These are phyloP conservation scores for Sminthurinus aureus DNA, from an alignment of 2,888 invertebrate species.

Conservation along the genomic window DNA sequence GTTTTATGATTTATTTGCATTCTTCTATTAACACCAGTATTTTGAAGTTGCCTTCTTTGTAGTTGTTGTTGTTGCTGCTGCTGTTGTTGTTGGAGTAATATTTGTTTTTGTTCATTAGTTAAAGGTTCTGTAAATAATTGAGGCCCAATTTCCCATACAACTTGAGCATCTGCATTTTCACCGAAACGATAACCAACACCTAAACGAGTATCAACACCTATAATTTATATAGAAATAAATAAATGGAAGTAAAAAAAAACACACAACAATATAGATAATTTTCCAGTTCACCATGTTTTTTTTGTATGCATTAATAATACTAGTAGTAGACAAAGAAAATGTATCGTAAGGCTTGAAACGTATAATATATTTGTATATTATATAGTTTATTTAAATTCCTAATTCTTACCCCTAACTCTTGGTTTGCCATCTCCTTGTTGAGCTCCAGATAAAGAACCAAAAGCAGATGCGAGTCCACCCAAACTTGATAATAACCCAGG, in stretches of 20 bases:
- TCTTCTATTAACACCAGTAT: conserved; percentile 7
- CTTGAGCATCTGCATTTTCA: conserved; percentile 58
- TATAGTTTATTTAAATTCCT: not conserved
- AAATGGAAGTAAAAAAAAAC: not conserved
- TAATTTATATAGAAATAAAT: conserved; percentile 20
- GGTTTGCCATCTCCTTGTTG: conserved; percentile 51
- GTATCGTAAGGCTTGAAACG: no score
- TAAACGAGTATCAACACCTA: conserved; percentile 59
- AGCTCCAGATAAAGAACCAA: conserved; percentile 50
- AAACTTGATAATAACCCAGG: conserved; percentile 52
- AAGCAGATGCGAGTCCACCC: conserved; percentile 51
- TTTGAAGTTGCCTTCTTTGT: not conserved
- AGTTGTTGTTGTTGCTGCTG: conserved; percentile 14
- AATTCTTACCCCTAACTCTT: conserved; percentile 55
- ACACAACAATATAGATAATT: not conserved
- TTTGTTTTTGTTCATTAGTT: conserved; percentile 48
- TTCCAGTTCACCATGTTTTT: not conserved
- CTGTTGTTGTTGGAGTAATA: conserved; percentile 26
- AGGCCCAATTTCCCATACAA: conserved; percentile 60
- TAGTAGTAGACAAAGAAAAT: no score
- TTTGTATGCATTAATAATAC: not conserved
- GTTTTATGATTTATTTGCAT: not conserved
- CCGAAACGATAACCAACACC: conserved; percentile 59
- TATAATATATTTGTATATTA: not conserved
- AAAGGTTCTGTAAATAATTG: conserved; percentile 59